Base-by-base conservation (phyloP, 2,888 invertebrate species). In the Cheilosia soror region DNA sequence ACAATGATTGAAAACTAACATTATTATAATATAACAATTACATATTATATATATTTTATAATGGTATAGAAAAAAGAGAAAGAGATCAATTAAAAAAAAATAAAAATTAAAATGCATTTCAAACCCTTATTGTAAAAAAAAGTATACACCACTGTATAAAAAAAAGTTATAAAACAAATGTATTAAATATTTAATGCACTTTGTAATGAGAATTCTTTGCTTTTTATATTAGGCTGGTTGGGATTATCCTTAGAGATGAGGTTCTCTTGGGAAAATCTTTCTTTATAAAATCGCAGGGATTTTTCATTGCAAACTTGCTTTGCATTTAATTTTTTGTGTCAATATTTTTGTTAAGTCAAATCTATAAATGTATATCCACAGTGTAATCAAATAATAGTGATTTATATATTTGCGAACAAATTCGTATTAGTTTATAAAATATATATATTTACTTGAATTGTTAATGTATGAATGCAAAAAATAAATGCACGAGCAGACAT, bases 401-500 rank as follows among this genome's bases (percentile, higher is more conserved):
- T 57, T 71, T 80, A 65, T 65, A 68, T 72, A 68, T 78, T 77
- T 49, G 58, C 47, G 33, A 51, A 65, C 33, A 51, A 65, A 49
- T 44, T 51, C 62, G 47, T 62, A 76, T 62, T 68, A 71, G 49
- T 63, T 60, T 31, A 63, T 53, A 60, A 27, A 1, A 15, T 15
- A 11, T 51, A 27, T 85, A 58, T 71, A 31, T 76, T 80, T 72
- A 51, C 47, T 81, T 53, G 37, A 72, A n/a, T n/a, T n/a, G n/a
- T n/a, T n/a, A n/a, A n/a, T n/a, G n/a, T n/a, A 77, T 33, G 27
- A 68, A 63, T 65, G 83, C 75, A n/a, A 37, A 11, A 84, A 84
- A 80, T 80, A 85, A 80, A 84, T 80, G 79, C 84, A 62, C 72
- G 60, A 79, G 73, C 69, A 57, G 57, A 42, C 44, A 80, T 62